Percentiles rank a stretch among this genome's conserved stretches.
These are phyloP conservation scores for Okamejei kenojei DNA, from an alignment of 2,797 vertebrate genomes.

Conservation along the genomic window DNA sequence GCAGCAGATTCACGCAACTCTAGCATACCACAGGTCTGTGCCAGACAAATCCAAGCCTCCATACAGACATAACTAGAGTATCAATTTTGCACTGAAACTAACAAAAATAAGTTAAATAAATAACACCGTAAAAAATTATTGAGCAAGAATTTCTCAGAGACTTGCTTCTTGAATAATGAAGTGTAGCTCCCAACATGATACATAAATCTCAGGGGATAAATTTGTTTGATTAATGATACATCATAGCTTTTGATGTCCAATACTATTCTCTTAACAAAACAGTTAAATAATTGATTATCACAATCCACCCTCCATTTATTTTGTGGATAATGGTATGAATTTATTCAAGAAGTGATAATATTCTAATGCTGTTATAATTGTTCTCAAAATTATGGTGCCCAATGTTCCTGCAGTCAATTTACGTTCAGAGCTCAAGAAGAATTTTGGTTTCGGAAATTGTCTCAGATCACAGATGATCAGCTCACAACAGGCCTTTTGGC, in stretches of 20 bases:
- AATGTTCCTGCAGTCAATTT: not conserved
- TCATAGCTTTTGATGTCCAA: not conserved
- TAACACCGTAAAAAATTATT: not conserved
- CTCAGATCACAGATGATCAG: not conserved
- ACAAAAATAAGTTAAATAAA: not conserved
- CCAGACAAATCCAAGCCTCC: not conserved
- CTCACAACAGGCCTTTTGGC: too few species aligned
- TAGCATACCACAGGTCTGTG: too few species aligned
- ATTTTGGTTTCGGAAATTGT: not conserved
- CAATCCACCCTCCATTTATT: not conserved
- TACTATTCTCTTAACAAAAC: not conserved
- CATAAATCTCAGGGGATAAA: not conserved
- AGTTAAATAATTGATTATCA: not conserved
- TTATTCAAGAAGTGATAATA: not conserved
- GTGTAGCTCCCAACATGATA: not conserved
- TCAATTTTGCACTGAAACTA: not conserved
- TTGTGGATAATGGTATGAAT: not conserved
- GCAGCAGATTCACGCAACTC: too few species aligned
- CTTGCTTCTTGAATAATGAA: not conserved
- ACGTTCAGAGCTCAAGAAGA: not conserved
- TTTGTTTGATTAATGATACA: not conserved
- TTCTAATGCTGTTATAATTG: not conserved
- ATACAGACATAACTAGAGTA: not conserved
- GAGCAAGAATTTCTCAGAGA: not conserved
- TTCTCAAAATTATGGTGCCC: not conserved